Conservation (phyloP, 2,888 invertebrate species). For the Troides helena region DNA sequence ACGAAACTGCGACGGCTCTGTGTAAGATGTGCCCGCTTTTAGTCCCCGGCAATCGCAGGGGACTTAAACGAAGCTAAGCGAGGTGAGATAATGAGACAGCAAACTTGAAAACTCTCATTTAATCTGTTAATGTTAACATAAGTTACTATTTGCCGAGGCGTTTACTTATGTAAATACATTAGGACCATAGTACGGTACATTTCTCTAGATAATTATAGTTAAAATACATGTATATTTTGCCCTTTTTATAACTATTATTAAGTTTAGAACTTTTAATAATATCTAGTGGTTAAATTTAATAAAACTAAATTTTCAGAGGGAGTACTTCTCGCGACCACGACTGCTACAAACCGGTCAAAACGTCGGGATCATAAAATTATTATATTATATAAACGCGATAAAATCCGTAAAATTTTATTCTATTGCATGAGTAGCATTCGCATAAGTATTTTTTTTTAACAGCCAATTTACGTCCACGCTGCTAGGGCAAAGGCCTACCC, state of each 20-base stretch:
- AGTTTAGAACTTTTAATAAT: too few relatives aligned
- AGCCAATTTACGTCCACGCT: too few relatives aligned
- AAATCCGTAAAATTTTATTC: too few relatives aligned
- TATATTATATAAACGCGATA: too few relatives aligned
- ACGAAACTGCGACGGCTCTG: slow-evolving; percentile 21
- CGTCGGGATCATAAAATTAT: too few relatives aligned
- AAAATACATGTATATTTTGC: slow-evolving; percentile 18
- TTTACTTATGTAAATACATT: slow-evolving; percentile 32
- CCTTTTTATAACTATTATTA: not conserved
- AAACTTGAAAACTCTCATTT: slow-evolving; percentile 37
- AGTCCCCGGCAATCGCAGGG: slow-evolving; percentile 31
- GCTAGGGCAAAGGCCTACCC: too few relatives aligned
- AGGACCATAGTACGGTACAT: slow-evolving; percentile 12
- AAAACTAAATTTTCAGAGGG: too few relatives aligned
- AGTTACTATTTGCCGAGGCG: slow-evolving; percentile 30
- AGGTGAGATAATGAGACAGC: slow-evolving; percentile 33
- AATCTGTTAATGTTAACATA: slow-evolving; percentile 35
- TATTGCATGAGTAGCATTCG: too few relatives aligned
- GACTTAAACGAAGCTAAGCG: slow-evolving; percentile 31
- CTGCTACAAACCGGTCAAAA: too few relatives aligned
- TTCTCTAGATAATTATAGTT: slow-evolving; percentile 13
- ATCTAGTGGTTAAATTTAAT: too few relatives aligned
- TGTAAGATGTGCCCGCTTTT: slow-evolving; percentile 23
- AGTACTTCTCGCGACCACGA: too few relatives aligned
- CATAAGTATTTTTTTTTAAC: too few relatives aligned